Evolutionary conservation across 1,140 invertebrate genomes (phyloP), one percentile per base, ranked within the genome.

Genomic region (Cydia amplana): DNA sequence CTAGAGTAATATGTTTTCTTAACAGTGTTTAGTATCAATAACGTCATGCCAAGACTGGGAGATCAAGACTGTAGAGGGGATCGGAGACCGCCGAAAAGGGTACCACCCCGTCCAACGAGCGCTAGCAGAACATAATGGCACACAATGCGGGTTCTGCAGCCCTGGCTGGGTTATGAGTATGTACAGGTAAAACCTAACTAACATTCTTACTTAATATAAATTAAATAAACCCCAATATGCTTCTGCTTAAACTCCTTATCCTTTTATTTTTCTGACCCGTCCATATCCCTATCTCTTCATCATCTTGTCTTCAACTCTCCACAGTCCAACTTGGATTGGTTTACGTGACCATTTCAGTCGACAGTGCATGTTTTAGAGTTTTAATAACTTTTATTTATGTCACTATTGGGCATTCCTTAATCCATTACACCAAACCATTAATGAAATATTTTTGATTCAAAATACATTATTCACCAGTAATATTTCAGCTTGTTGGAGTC

Each of bases 81-180:
- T 98, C 18, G 96, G 97, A 10, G 95, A 95, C 83, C 94, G 94
- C 77, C 89, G 91, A 75, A 91, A 90, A 16, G 96, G 96, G 9
- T 97, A 97, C 87, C 95, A 97, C 85, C 92, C 94, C 1, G 91
- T 97, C 64, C 96, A 97, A 90, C 94, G 94, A 60, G 85, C 94
- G n/a, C 83, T 97, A 43, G 96, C 96, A 1, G 93, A 95, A 74
- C 94, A 95, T 83, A 95, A 96, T 87, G 97, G 96, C 5, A 95
- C 96, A 1, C 96, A 97, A 87, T 97, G 96, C 84, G 97, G 97
- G 2, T 97, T 94, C 88, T 98, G 97, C 80, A 95, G 95, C 12
- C 95, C 97, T n/a, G 97, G 96, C 40, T 97, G 97, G 95, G 94
- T 98, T 18, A 97, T 98, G 97, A 96, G 95, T 80, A 96, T 97